These are phyloP conservation scores for Hydrotaea diabolus DNA, from an alignment of 2,888 invertebrate genomes.

Conservation along the genomic window DNA sequence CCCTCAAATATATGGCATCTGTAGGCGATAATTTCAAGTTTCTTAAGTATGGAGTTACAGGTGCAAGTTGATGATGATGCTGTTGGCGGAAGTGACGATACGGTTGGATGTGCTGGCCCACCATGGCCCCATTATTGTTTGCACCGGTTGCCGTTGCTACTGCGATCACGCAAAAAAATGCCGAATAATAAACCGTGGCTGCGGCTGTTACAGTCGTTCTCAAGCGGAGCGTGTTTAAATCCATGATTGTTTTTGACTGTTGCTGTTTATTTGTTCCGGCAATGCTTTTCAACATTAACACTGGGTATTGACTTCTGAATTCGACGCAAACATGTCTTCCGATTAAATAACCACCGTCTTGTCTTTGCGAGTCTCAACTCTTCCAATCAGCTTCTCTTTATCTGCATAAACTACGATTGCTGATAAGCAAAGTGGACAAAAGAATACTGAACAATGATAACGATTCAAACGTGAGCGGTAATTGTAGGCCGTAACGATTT, in stretches of 20 bases:
- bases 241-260: slow-evolving; percentile 27
- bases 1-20: neutral
- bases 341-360: slow-evolving; percentile 48
- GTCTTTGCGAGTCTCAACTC: neutral
- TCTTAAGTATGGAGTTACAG: neutral
- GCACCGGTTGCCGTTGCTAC: neutral
- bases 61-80: neutral
- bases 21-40: neutral
- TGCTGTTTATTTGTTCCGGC: neutral
- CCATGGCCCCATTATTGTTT: neutral
- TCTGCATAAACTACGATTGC: neutral
- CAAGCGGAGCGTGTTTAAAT: slow-evolving; percentile 20
- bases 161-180: neutral
- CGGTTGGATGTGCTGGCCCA: neutral
- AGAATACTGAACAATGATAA: neutral
- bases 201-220: neutral
- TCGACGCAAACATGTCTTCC: slow-evolving; percentile 43
- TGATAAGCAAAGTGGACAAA: neutral
- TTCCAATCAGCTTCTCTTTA: slow-evolving; percentile 5
- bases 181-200: neutral
- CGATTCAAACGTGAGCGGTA: too few species aligned
- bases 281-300: slow-evolving; percentile 44
- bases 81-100: neutral
- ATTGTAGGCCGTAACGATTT: too few species aligned
- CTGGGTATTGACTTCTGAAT: slow-evolving; percentile 55